A percentile compares a stretch with the other conserved stretches of the same genome.
Evolutionary conservation across 2,113 vertebrate species (phyloP).

Genomic region (Phalacrocorax brasilianus): DNA sequence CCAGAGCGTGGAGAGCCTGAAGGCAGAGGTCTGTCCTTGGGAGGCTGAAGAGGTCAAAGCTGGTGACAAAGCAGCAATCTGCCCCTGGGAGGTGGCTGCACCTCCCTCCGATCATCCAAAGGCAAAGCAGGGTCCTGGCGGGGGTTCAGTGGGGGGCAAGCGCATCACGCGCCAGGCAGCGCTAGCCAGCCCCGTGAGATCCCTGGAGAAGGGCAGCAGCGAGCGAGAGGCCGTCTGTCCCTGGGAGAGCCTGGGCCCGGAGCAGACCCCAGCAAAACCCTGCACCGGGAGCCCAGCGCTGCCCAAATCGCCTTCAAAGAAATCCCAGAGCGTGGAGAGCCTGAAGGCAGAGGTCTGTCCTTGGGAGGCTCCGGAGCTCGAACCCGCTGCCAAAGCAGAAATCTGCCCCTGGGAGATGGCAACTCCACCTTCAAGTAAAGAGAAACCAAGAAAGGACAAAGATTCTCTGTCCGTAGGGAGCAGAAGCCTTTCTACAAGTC

Average conservation of each 20-base stretch:
- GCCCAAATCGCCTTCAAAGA: neutral
- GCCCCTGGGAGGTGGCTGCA: conserved; percentile 25
- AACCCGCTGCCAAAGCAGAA: conserved; percentile 39
- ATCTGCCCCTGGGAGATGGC: conserved; percentile 68
- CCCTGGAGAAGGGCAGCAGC: neutral
- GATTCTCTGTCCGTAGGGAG: too few relatives aligned
- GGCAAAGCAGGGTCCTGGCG: neutral
- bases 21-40: conserved; percentile 39
- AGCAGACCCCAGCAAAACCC: neutral
- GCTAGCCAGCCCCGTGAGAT: neutral
- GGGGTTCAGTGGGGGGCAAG: neutral
- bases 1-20: neutral
- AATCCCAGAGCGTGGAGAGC: neutral
- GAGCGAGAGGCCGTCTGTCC: neutral
- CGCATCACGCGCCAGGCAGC: neutral
- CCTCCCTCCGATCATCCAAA: neutral
- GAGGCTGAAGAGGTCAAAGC: neutral
- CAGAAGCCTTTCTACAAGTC: too few relatives aligned
- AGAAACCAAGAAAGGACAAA: too few relatives aligned
- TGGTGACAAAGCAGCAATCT: conserved; percentile 60
- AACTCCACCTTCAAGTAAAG: too few relatives aligned
- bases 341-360: conserved; percentile 48
- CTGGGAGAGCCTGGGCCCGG: neutral
- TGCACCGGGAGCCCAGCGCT: neutral
- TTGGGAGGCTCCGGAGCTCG: conserved; percentile 10